These are phyloP conservation scores for Connochaetes taurinus DNA, from an alignment of 2,113 vertebrate species.

Conservation along the genomic window DNA sequence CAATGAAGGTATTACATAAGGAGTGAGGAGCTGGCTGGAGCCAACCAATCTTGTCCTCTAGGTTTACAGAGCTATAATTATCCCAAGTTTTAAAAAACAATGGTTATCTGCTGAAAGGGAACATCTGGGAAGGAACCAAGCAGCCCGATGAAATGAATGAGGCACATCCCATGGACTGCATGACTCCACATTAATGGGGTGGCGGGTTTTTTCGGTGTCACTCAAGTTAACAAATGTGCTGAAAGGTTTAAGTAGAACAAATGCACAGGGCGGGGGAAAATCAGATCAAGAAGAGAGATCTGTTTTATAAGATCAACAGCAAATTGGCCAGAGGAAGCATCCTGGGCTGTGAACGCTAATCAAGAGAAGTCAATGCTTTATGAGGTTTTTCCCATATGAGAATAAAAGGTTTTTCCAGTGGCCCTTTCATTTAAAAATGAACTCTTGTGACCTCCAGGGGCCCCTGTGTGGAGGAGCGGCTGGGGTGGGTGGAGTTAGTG, in stretches of 20 bases:
- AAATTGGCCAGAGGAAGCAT: constrained; percentile 44
- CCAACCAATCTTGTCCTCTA: constrained; percentile 77
- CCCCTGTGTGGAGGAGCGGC: neutral
- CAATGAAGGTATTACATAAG: constrained; percentile 79
- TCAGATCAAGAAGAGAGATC: constrained; percentile 61
- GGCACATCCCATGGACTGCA: constrained; percentile 59
- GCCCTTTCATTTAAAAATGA: constrained; percentile 44
- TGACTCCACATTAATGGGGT: constrained; percentile 56
- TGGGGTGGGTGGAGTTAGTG: accelerated
- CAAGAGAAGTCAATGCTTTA: constrained; percentile 25
- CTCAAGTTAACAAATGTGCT: constrained; percentile 68
- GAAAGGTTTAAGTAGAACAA: constrained; percentile 64
- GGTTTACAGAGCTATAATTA: constrained; percentile 83
- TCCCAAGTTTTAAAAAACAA: constrained; percentile 82
- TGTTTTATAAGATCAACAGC: constrained; percentile 51
- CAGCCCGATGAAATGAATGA: constrained; percentile 72
- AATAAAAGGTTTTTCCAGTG: constrained; percentile 38
- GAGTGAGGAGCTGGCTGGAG: constrained; percentile 76
- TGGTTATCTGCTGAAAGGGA: constrained; percentile 80
- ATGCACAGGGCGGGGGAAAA: neutral
- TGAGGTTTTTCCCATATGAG: constrained; percentile 36
- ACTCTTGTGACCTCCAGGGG: constrained; percentile 13
- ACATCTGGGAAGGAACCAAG: constrained; percentile 81
- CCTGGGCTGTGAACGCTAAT: constrained; percentile 8
- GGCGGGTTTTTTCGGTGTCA: constrained; percentile 63